Evolutionary conservation across 2,888 invertebrate species (phyloP), one percentile per base, ranked within the genome.

Genomic region (Merodon equestris): DNA sequence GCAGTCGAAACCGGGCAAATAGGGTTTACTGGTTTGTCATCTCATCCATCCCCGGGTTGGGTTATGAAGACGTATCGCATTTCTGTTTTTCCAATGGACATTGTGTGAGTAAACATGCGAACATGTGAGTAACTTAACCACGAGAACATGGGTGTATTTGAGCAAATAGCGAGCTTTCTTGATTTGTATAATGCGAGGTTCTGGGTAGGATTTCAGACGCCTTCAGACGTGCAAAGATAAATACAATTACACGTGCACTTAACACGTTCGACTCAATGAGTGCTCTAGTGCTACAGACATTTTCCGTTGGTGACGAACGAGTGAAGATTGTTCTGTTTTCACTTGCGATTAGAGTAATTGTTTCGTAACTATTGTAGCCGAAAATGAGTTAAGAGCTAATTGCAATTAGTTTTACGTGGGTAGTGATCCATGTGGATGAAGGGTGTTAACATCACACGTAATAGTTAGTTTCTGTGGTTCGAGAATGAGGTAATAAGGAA

Each of bases 241-340:
- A 58, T 42, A 14, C 19, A n/a, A 12, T 27, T 18, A 27, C 40
- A 50, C 27, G 48, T 61, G 50, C 14, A 50, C 13, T 53, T 53
- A 53, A 53, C 53, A 53, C 53, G 53, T 53, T 50, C 27, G 27
- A 34, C 50, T 50, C 34, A 27, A 50, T 27, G 50, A 50, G 50
- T 34, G 3, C 50, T 50, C 3, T 19, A 50, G 50, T 34, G 3
- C 50, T 50, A 3, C 13, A 50, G 50, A 50, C 50, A 27, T 27
- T 27, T 27, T 27, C 27, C 27, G 7, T 4, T 27, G 7, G 27
- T 27, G 27, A 27, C 27, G 27, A 2, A 27, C 27, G 27, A 4
- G 27, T 27, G 7, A 7, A 27, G 27, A 27, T 27, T 27, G 27
- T 27, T 27, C 27, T 27, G 27, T 27, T 57, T 34, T 57, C 57